A percentile compares a stretch with the other conserved stretches of the same genome.
Conservation (phyloP, 2,113 vertebrate species). For the Alces alces region DNA sequence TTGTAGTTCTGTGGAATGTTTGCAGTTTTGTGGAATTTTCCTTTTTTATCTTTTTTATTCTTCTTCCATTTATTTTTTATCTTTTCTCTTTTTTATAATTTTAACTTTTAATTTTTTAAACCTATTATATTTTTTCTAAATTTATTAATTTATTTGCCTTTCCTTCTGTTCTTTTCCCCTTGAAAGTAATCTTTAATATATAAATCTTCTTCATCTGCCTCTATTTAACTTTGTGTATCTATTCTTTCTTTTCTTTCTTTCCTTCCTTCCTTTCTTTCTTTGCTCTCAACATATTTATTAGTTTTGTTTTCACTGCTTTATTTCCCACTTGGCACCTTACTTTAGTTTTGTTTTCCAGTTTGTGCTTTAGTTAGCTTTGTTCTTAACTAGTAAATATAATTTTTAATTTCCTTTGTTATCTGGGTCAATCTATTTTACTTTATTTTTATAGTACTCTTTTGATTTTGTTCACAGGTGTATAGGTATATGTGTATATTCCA, state of each 20-base stretch:
- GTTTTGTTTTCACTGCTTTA: neutral
- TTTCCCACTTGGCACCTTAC: neutral
- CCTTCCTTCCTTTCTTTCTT: neutral
- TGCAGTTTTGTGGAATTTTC: neutral
- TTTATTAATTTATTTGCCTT: neutral
- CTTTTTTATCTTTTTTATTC: neutral
- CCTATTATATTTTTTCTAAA: neutral
- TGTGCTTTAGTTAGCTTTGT: neutral
- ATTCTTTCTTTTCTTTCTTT: neutral
- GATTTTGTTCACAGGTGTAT: neutral
- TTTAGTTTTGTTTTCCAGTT: neutral
- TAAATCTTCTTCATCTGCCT: neutral
- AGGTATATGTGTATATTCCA: neutral
- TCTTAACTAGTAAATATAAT: neutral
- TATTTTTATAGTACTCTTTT: neutral
- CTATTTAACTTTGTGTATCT: neutral
- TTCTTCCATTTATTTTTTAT: neutral
- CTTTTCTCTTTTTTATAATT: neutral
- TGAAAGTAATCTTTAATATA: neutral
- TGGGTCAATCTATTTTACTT: neutral
- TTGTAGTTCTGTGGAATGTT: neutral
- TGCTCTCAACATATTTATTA: too few species aligned
- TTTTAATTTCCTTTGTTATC: neutral
- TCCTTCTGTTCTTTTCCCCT: neutral
- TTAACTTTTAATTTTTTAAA: neutral